These are phyloP conservation scores for Drosophila novamexicana DNA, from an alignment of 1,140 invertebrate genomes.

Conservation along the genomic window DNA sequence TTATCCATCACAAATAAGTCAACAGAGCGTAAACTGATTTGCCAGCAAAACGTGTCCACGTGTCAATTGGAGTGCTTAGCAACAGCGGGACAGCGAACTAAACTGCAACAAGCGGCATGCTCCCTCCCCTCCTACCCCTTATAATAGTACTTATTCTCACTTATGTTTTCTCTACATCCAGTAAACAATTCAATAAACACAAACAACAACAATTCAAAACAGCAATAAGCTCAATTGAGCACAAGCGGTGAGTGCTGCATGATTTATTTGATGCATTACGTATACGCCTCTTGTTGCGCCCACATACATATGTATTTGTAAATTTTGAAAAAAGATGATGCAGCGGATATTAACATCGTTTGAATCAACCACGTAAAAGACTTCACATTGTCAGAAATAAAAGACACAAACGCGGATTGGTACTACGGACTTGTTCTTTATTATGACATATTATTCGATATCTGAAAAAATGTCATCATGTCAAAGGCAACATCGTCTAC, in stretches of 20 bases:
- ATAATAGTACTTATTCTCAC: too few relatives aligned
- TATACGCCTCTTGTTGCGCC: constrained; percentile 10
- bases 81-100: constrained; percentile 46
- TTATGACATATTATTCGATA: too few relatives aligned
- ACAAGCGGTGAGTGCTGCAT: neutral
- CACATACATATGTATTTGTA: neutral
- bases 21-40: constrained; percentile 40
- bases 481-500: too few relatives aligned
- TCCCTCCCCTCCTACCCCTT: neutral
- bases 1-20: constrained; percentile 30
- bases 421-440: too few relatives aligned
- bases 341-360: constrained; percentile 8
- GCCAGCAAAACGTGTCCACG: constrained; percentile 72
- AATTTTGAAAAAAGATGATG: neutral
- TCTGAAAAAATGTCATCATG: too few relatives aligned
- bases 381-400: too few relatives aligned
- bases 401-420: too few relatives aligned
- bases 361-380: neutral
- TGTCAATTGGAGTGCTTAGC: constrained; percentile 63
- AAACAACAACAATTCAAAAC: constrained; percentile 22
- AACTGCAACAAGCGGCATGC: constrained; percentile 30
- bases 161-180: neutral
- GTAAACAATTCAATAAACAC: constrained; percentile 44
- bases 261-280: constrained; percentile 8
- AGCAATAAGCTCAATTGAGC: constrained; percentile 41